Percentiles rank a stretch among this genome's conserved stretches.
phyloP scores from a whole-genome alignment of 2,113 vertebrate genomes.

The Tragelaphus scriptus region DNA sequence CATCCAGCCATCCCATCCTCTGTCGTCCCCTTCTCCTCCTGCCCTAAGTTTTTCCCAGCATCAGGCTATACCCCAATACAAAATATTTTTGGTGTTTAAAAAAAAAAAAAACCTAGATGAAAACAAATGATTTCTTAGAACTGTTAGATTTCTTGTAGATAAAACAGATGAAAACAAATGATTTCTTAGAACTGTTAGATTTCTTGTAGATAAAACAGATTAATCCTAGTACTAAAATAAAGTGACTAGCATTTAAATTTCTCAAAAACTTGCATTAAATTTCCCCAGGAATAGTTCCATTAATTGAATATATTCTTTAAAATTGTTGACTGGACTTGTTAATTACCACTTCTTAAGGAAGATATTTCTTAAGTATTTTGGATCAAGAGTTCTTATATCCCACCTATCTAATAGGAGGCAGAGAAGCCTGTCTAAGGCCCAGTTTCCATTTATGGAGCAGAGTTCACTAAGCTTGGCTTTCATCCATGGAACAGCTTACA shows the following conservation, averaged over 20 bases:
- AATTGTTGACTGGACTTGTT: not conserved
- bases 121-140: constrained; percentile 11
- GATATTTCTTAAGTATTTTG: constrained; percentile 2
- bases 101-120: not conserved
- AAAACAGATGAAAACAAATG: not conserved
- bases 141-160: not conserved
- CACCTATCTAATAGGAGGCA: not conserved
- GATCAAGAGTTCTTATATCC: not conserved
- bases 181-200: not conserved
- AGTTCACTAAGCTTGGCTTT: not conserved
- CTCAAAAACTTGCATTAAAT: not conserved
- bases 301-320: constrained; percentile 18
- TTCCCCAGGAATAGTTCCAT: not conserved
- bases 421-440: not conserved
- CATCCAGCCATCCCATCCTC: not conserved
- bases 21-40: not conserved
- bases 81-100: not conserved
- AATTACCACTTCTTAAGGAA: constrained; percentile 25
- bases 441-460: not conserved
- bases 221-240: not conserved
- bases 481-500: not conserved
- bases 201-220: not conserved
- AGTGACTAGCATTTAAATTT: not conserved
- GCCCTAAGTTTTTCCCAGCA: not conserved
- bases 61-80: not conserved